Percentiles rank a stretch among this genome's conserved stretches.
phyloP scores from a whole-genome alignment of 2,888 invertebrate genomes.

The Neuroscelio doddi region DNA sequence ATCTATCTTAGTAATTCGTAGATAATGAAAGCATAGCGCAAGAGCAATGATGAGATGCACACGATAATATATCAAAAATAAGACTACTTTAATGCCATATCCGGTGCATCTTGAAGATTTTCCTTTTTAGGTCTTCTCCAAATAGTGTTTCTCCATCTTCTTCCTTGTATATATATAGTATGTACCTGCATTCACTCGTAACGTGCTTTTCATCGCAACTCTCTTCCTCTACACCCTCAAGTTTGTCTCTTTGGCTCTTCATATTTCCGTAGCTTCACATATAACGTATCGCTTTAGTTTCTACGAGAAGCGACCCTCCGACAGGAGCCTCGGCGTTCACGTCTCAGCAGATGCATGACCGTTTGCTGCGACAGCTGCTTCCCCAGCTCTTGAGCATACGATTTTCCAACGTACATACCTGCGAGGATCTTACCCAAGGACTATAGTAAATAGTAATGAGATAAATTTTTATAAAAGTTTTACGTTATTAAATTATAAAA shows the following conservation, averaged over 20 bases:
- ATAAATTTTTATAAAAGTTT: not conserved
- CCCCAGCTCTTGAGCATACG: conserved; percentile 32
- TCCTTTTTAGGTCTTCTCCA: too few species aligned
- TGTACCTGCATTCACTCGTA: not conserved
- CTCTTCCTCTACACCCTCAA: conserved; percentile 27
- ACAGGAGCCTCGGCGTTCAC: conserved; percentile 29
- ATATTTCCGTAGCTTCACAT: conserved; percentile 10
- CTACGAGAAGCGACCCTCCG: conserved; percentile 11
- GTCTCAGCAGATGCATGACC: conserved; percentile 68
- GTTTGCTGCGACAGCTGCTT: conserved; percentile 68
- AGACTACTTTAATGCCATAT: too few species aligned
- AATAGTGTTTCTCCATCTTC: too few species aligned
- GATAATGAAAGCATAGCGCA: too few species aligned
- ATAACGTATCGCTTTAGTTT: conserved; percentile 14
- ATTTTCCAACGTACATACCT: conserved; percentile 39
- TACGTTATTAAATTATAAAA: conserved; percentile 3
- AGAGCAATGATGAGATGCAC: too few species aligned
- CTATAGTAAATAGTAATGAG: not conserved
- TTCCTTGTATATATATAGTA: too few species aligned
- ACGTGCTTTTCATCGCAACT: conserved; percentile 35
- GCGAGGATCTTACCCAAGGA: conserved; percentile 30
- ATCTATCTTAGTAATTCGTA: too few species aligned
- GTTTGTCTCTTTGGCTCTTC: conserved; percentile 19
- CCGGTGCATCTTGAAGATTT: too few species aligned
- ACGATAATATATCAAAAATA: too few species aligned